phyloP scores from a whole-genome alignment of 2,113 vertebrate species.

The Oenanthe melanoleuca region DNA sequence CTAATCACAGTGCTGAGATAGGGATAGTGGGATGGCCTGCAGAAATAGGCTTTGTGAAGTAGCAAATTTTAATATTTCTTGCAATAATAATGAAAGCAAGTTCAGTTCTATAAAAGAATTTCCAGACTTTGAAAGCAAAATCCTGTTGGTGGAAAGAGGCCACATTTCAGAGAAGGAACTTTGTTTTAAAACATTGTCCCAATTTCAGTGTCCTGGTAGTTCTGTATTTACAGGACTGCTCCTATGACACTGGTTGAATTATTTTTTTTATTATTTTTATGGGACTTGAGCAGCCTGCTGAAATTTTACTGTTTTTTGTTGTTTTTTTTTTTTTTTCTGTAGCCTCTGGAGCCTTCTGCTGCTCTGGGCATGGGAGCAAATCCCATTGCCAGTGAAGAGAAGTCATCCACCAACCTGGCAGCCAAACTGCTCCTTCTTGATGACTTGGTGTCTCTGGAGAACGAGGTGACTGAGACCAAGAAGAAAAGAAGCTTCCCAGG shows the following conservation, averaged over 20 bases:
- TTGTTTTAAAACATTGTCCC: not conserved
- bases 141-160: not conserved
- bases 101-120: not conserved
- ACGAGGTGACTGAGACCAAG: constrained; percentile 88
- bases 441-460: constrained; percentile 81
- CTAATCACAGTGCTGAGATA: not conserved
- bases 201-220: not conserved
- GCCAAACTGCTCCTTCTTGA: constrained; percentile 79
- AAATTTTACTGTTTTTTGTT: not conserved
- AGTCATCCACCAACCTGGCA: constrained; percentile 65
- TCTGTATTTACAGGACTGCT: not conserved
- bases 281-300: not conserved
- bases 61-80: not conserved
- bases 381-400: constrained; percentile 54
- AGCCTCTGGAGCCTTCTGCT: constrained; percentile 63
- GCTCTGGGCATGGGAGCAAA: not conserved
- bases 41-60: not conserved
- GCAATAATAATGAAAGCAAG: not conserved
- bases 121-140: not conserved
- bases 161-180: not conserved
- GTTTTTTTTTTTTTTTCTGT: not conserved
- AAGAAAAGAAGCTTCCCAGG: constrained; percentile 88
- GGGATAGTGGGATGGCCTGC: not conserved
- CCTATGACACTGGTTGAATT: not conserved
- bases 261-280: not conserved